Conservation (phyloP, 2,113 vertebrate genomes). For the Paradoxurus hermaphroditus region DNA sequence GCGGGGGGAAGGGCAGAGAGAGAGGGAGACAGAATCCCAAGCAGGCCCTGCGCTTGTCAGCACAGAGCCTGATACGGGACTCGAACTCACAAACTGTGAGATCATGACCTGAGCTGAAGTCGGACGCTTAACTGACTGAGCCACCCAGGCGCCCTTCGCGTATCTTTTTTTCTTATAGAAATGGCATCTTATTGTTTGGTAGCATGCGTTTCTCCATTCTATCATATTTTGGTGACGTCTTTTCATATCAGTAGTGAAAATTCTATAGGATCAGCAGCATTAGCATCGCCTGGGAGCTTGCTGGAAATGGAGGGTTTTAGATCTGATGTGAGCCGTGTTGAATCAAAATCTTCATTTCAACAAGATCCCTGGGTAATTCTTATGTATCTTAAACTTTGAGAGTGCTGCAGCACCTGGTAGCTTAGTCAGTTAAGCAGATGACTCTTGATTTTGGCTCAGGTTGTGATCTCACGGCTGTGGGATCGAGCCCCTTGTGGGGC, state of each 20-base stretch:
- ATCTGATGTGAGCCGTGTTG: neutral
- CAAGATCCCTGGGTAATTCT: neutral
- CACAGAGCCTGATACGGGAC: too few relatives aligned
- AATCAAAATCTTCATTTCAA: neutral
- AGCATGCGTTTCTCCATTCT: neutral
- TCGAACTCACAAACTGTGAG: too few relatives aligned
- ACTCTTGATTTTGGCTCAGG: too few relatives aligned
- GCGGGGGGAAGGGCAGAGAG: too few relatives aligned
- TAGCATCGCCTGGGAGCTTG: neutral
- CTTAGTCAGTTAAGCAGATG: too few relatives aligned
- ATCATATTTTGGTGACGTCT: neutral
- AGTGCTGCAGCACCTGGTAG: neutral
- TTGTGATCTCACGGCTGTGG: too few relatives aligned
- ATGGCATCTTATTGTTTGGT: neutral
- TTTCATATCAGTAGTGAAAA: neutral
- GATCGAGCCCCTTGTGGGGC: too few relatives aligned
- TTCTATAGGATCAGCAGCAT: neutral
- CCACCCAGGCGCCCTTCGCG: too few relatives aligned
- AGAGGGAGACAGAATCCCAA: too few relatives aligned
- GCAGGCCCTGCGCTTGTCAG: too few relatives aligned
- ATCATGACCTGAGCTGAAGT: too few relatives aligned
- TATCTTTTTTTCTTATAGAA: neutral
- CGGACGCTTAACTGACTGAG: too few relatives aligned
- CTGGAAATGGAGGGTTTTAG: neutral
- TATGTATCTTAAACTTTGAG: neutral